Base-by-base conservation (phyloP, 2,797 vertebrate genomes). In the Helarctos malayanus region DNA sequence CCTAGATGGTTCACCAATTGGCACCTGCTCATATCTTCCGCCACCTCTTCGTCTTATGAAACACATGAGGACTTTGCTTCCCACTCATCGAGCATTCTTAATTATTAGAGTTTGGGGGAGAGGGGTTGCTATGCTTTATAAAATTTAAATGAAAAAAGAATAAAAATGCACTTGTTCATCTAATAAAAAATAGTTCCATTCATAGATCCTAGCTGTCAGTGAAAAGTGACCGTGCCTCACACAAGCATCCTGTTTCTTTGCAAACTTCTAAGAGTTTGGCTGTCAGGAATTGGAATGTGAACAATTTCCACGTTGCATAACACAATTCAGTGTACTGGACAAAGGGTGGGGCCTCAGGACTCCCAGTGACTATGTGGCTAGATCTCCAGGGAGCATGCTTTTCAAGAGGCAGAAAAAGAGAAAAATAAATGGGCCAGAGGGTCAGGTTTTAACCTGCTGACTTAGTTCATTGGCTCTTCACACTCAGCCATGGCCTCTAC, bases 311-410 rank as follows among this genome's bases (percentile, higher is more conserved):
- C 15, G 10, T 95, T 98, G 97, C 97, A 79, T 81, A 98, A 98
- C 7, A 0, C 1, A 82, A 95, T 88, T 96, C 93, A 96, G 94
- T 93, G 92, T 93, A 63, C 94, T 1, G 68, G 95, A 97, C 96
- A 93, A 69, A 97, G 98, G 97, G 97, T 98, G 98, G 97, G 96
- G 97, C 97, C 91, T 91, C 86, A 68, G 78, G 94, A 96, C 94
- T 97, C 91, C 54, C 65, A 94, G 93, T 57, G 92, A 97, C 61
- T 89, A 86, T 93, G 68, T 92, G 90, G 93, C 97, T 73, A 93
- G 35, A 68, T 97, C 93, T 73, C 94, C 65, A 97, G 96, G 97
- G 98, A 98, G 97, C 57, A 97, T n/a, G 94, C 87, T 98, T 98
- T 98, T 96, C 87, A 98, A 87, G 98, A 98, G 93, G 56, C 84